Base-by-base conservation (phyloP, 2,888 invertebrate species). In the Hemistola chrysoprasaria region DNA sequence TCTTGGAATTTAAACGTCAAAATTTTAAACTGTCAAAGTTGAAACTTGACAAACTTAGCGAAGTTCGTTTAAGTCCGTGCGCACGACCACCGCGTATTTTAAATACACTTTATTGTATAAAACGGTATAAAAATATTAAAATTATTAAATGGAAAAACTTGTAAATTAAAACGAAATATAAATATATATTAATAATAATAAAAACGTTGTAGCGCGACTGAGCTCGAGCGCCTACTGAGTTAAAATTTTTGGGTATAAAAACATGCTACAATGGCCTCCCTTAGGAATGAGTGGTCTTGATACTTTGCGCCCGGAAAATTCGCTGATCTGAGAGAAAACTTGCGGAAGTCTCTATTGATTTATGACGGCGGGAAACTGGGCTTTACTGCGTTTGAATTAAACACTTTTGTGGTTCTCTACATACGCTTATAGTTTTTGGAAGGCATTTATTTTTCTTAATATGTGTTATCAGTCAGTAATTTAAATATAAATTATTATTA, bases 221-320 rank as follows among this genome's bases (percentile, higher is more conserved):
- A 81, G 88, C 86, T 74, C 85, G 86, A 86, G 88, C 87, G 88
- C 86, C 88, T 87, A 88, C 88, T 88, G 88, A 87, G 85, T 88
- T 88, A 86, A 88, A 88, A 88, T 88, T 88, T 88, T 88, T 88
- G 87, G 88, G 88, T 79, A 88, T 88, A 88, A 88, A 88, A 88
- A 88, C 88, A 88, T 84, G 87, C 87, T 88, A 88, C 88, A 87
- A 88, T 88, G 79, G 87, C 83, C 86, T 81, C 75, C 81, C 70
- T 49, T 42, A 53, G 78, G 86, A 72, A 20, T 48, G 57, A 51
- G 8, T 50, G 40, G 50, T 75, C 82, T 87, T 87, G 87, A 70
- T 87, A 70, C 85, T 86, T 68, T 65, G 58, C 1, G 22, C 46
- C 58, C 45, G 56, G 66, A 47, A 65, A 65, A 57, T 59, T 52